Base-by-base conservation (phyloP, 2,113 vertebrate species). In the Hemichromis elongatus region DNA sequence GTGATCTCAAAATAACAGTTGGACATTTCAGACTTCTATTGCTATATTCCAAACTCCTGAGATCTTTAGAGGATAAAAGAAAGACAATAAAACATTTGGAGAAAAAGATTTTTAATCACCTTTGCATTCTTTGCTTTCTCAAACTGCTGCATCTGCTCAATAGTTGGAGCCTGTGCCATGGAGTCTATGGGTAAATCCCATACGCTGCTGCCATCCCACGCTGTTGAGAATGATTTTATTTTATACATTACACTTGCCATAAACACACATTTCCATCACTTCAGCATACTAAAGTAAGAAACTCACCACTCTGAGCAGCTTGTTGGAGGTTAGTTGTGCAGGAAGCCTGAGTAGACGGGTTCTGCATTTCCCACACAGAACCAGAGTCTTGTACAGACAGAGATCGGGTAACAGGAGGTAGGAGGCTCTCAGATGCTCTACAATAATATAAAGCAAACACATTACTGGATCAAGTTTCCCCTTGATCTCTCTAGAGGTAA, bases 121-220 rank as follows among this genome's bases (percentile, higher is more conserved):
- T 96, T 96, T 73, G 97, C 97, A 95, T 97, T 96, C 95, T 99
- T 99, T 88, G 97, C 96, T 89, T 99, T 99, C 93, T 99, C 99
- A 57, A 99, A 95, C 94, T 99, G 98, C 89, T 99, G 98, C 92
- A 99, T 97, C 93, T 99, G 99, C 80, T 99, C 98, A 61, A 98
- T 96, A 90, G 98, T 97, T 89, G 98, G 96, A 90, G 97, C 96
- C 90, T 97, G 96, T 89, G 97, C 89, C 79, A 97, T 84, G 52
- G 97, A 96, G 89, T 99, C 99, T 79, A 98, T 96, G 21, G 99
- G 99, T 92, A 99, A 96, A 95, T 99, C 99, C 99, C 99, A 99
- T 30, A 99, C 98, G 75, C 99, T 99, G 95, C 96, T 96, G 88
- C 98, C 97, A 94, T 99, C 99, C 99, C 99, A 99, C 37, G 97